These are phyloP conservation scores for Bedellia somnulentella DNA, from an alignment of 2,888 invertebrate genomes.

Conservation along the genomic window DNA sequence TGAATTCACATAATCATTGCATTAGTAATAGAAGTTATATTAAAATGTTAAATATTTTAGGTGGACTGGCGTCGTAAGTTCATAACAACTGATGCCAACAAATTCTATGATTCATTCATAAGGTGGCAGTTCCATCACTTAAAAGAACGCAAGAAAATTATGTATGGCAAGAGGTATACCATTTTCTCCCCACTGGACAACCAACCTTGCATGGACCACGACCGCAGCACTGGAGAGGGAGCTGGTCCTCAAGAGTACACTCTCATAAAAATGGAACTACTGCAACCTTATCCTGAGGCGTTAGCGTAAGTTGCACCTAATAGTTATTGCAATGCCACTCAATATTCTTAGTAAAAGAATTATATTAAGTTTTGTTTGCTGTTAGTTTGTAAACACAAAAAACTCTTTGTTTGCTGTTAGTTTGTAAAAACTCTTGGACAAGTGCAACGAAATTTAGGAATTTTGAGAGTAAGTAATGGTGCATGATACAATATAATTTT, in stretches of 20 bases:
- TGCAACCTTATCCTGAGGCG: constrained; percentile 71
- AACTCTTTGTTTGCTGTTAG: no score
- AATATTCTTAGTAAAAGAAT: no score
- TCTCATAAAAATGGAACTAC: constrained; percentile 87
- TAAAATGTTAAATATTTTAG: no score
- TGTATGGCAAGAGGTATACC: constrained; percentile 96
- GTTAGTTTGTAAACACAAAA: no score
- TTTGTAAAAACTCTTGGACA: no score
- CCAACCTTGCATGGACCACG: constrained; percentile 99
- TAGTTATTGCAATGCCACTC: no score
- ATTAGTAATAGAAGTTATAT: constrained; percentile 4
- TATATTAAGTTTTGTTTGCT: no score
- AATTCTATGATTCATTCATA: constrained; percentile 96
- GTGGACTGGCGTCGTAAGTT: constrained; percentile 98
- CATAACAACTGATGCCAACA: constrained; percentile 97
- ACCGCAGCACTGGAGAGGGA: constrained; percentile 93
- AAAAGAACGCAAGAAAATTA: constrained; percentile 83
- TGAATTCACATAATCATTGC: constrained; percentile 5
- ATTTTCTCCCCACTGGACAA: constrained; percentile 95
- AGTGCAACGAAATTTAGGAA: no score
- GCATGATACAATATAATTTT: no score
- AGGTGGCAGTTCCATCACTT: constrained; percentile 93
- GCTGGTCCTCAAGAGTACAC: constrained; percentile 99
- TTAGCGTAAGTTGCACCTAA: constrained; percentile 68
- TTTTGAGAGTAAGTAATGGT: no score